Percentiles rank a stretch among this genome's conserved stretches.
Conservation (phyloP, 2,797 vertebrate species). For the Silurus aristotelis region DNA sequence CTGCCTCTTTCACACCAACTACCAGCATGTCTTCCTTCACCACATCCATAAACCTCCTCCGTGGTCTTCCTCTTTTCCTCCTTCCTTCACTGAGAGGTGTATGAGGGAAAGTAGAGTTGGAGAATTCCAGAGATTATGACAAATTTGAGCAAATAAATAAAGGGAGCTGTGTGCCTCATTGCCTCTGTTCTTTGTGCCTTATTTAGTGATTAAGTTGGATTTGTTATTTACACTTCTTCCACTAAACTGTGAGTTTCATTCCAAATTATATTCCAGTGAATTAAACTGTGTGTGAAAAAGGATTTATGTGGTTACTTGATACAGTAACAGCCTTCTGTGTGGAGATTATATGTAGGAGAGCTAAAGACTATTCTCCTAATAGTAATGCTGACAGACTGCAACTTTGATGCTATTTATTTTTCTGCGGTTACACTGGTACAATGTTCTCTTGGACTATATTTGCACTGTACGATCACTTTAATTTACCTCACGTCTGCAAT, state of each 20-base stretch:
- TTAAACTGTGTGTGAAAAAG: neutral
- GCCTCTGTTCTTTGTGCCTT: neutral
- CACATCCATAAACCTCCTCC: too few species aligned
- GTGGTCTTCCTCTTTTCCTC: too few species aligned
- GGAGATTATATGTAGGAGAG: neutral
- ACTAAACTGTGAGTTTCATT: neutral
- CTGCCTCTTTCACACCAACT: too few species aligned
- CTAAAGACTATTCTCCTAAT: neutral
- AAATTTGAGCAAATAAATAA: neutral
- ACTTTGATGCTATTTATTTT: neutral
- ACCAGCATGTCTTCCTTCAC: too few species aligned
- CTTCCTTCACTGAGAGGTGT: neutral
- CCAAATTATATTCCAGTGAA: neutral
- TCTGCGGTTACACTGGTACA: too few species aligned
- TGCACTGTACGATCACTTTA: too few species aligned
- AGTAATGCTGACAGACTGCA: too few species aligned
- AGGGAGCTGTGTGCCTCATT: neutral
- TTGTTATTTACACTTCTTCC: neutral
- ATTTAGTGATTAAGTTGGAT: neutral
- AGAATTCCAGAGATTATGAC: neutral
- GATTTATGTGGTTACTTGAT: neutral
- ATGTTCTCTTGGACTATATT: too few species aligned
- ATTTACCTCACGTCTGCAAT: too few species aligned
- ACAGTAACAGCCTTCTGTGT: neutral
- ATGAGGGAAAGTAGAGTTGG: neutral